Evolutionary conservation across 2,888 invertebrate genomes (phyloP), one percentile per base, ranked within the genome.

Genomic region (Drosophila gaucha): DNA sequence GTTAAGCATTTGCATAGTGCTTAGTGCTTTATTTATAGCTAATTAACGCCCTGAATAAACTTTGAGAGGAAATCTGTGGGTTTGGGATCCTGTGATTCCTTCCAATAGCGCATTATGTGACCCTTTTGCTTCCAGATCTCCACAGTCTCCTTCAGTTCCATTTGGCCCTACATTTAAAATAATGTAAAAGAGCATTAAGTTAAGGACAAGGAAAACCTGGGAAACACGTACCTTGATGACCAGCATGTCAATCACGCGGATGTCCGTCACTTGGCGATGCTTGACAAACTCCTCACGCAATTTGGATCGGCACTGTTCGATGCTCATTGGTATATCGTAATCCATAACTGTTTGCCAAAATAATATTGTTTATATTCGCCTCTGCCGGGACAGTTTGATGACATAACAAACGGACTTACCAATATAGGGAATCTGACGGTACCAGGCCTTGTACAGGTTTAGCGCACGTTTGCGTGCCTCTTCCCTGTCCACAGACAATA

Each of bases 361-460:
- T 14, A 3, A 24, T 20, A 38, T 67, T 86, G 70, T 73, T 86
- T 78, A 71, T 59, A 50, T 35, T 60, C 38, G 24, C 0, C 10
- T 5, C 16, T 10, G 14, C 22, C 22, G 43, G 46, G 38, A 54
- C n/a, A 22, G 65, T 41, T 72, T 69, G 84, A 88, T 89, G 75
- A 87, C 85, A 86, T 87, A 85, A 87, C 89, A 67, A 74, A 38
- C 14, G 30, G 44, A 68, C 94, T 93, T 93, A 97, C 98, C 95
- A 88, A 98, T 94, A 90, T 95, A 95, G 6, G 98, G 98, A 67
- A 98, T 93, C 92, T 98, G 97, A 74, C 98, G 95, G 92, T 96
- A 97, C 98, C 98, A 99, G 58, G 97, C 96, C 93, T 96, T 97
- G 92, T 98, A 99, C 57, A 99, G 93, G 91, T 95, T 96, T 8